These are phyloP conservation scores for Cydia amplana DNA, from an alignment of 1,140 invertebrate species.

Conservation along the genomic window DNA sequence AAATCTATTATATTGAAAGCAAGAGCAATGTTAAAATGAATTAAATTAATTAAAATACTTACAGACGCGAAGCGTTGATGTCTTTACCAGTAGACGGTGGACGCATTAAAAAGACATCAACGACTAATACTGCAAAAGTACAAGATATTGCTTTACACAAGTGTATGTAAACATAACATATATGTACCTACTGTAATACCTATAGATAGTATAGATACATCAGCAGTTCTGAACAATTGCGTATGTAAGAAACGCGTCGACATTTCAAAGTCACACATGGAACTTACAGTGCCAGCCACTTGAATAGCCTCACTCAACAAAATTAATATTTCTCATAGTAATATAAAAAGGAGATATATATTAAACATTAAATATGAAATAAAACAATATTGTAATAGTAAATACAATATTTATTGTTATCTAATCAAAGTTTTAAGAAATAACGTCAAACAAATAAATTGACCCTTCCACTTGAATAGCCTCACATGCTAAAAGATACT, in stretches of 20 bases:
- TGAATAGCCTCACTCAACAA: too few relatives aligned
- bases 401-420: too few relatives aligned
- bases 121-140: constrained; percentile 33
- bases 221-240: neutral
- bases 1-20: neutral
- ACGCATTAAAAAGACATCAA: constrained; percentile 47
- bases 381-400: too few relatives aligned
- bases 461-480: too few relatives aligned
- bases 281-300: too few relatives aligned
- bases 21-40: neutral
- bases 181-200: neutral
- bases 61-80: constrained; percentile 44
- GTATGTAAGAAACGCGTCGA: neutral
- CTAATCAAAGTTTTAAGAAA: too few relatives aligned
- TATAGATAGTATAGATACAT: neutral
- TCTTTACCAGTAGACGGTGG: constrained; percentile 40
- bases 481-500: too few relatives aligned
- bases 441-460: too few relatives aligned
- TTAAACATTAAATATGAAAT: too few relatives aligned
- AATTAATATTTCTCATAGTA: too few relatives aligned
- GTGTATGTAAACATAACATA: constrained; percentile 4
- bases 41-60: constrained; percentile 1
- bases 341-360: too few relatives aligned
- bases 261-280: too few relatives aligned
- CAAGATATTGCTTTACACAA: neutral